phyloP scores from a whole-genome alignment of 2,113 vertebrate genomes.

The Semnopithecus entellus region DNA sequence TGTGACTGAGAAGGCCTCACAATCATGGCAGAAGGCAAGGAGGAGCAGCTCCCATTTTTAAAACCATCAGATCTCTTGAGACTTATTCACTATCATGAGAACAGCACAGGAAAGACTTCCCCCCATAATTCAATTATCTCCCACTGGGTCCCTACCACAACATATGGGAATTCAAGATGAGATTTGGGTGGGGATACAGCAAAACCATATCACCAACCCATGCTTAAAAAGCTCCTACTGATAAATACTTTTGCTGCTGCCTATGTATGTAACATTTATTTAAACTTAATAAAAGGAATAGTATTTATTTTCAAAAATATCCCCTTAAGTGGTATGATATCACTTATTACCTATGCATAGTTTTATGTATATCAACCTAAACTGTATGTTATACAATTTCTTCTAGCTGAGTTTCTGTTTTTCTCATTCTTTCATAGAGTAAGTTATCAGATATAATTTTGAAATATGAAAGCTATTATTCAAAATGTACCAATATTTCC shows the following conservation, averaged over 20 bases:
- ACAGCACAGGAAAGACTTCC: too few species aligned
- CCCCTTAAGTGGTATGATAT: not conserved
- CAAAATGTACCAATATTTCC: slow-evolving; percentile 68
- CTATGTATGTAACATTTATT: slow-evolving; percentile 13
- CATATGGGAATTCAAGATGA: too few species aligned
- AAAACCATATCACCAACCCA: not conserved
- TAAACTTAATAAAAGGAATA: slow-evolving; percentile 47
- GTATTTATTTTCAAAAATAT: slow-evolving; percentile 52
- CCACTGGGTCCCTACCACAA: too few species aligned
- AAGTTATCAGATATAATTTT: slow-evolving; percentile 73
- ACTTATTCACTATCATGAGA: too few species aligned
- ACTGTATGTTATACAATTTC: slow-evolving; percentile 46
- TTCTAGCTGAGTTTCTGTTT: slow-evolving; percentile 65
- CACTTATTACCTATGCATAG: slow-evolving; percentile 7
- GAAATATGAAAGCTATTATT: slow-evolving; percentile 74
- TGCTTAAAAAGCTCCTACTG: not conserved
- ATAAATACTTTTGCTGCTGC: slow-evolving; percentile 16
- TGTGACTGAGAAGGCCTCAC: too few species aligned
- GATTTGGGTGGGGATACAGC: too few species aligned
- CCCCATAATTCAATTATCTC: too few species aligned
- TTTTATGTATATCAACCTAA: slow-evolving; percentile 22
- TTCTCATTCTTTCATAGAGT: slow-evolving; percentile 66
- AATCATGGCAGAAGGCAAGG: too few species aligned
- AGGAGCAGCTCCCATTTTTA: too few species aligned
- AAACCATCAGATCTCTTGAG: too few species aligned